Percentiles rank a stretch among this genome's conserved stretches.
Evolutionary conservation across 2,797 vertebrate genomes (phyloP).

Genomic region (Darevskia mixta): DNA sequence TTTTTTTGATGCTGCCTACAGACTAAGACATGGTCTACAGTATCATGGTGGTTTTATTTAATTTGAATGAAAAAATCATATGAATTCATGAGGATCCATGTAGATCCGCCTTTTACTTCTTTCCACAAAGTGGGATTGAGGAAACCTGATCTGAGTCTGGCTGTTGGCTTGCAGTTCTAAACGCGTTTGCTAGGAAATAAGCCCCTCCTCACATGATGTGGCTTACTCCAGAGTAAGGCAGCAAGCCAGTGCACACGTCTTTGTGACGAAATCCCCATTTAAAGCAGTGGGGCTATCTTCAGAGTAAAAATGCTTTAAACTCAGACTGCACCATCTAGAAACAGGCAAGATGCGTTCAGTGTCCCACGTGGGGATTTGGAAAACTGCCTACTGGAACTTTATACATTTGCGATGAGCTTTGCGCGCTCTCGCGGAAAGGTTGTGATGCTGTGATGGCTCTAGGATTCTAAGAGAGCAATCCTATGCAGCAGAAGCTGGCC

Average conservation of each 20-base stretch:
- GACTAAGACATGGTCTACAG: too few species aligned
- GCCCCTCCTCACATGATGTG: too few species aligned
- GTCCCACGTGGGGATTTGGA: background rate
- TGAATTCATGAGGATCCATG: too few species aligned
- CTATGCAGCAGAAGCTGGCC: too few species aligned
- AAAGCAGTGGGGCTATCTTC: background rate
- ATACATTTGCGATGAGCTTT: background rate
- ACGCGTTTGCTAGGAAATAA: background rate
- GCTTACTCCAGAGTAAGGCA: too few species aligned
- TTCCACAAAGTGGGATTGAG: background rate
- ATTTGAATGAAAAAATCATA: too few species aligned
- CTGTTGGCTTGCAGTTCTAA: background rate
- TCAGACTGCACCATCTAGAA: background rate
- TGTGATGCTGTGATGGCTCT: background rate
- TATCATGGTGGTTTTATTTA: too few species aligned
- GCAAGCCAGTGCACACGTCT: too few species aligned
- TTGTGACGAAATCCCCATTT: background rate
- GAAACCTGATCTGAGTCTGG: too few species aligned
- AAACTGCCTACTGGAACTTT: background rate
- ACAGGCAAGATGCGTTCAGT: background rate
- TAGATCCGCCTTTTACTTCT: too few species aligned
- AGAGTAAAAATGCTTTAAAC: background rate
- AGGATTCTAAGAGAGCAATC: background rate
- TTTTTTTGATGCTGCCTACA: too few species aligned
- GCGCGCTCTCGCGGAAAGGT: background rate